These are phyloP conservation scores for Brevimyrus niger DNA, from an alignment of 2,113 vertebrate species.

Conservation along the genomic window DNA sequence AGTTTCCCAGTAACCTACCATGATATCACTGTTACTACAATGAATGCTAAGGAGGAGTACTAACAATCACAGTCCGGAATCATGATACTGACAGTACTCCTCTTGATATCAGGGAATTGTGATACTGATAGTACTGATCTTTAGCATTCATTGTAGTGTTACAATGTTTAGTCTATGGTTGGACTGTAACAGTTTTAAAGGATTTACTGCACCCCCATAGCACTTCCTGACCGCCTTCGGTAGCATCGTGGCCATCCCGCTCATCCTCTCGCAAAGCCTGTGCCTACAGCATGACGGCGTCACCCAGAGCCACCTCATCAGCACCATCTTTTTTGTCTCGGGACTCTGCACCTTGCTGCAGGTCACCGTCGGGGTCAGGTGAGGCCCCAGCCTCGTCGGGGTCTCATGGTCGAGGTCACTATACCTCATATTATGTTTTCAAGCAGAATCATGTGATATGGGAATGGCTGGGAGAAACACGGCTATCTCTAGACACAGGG, in stretches of 20 bases:
- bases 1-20: not conserved
- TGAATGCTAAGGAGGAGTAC: not conserved
- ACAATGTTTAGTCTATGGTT: no score
- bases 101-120: not conserved
- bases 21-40: no score
- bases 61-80: not conserved
- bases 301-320: conserved; percentile 89
- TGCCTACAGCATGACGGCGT: conserved; percentile 84
- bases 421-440: not conserved
- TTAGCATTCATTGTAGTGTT: not conserved
- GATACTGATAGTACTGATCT: not conserved
- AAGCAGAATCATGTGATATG: not conserved
- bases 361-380: conserved; percentile 88
- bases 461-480: not conserved
- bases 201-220: conserved; percentile 46
- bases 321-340: conserved; percentile 92
- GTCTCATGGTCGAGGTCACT: not conserved
- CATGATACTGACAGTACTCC: not conserved
- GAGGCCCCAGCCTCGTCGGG: no score
- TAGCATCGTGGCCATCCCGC: conserved; percentile 79
- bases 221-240: conserved; percentile 91
- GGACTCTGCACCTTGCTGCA: conserved; percentile 90
- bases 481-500: no score
- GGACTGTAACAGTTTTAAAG: no score
- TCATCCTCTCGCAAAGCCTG: conserved; percentile 81